Base-by-base conservation (phyloP, 2,797 vertebrate species). In the Sebastes hubbsi region DNA sequence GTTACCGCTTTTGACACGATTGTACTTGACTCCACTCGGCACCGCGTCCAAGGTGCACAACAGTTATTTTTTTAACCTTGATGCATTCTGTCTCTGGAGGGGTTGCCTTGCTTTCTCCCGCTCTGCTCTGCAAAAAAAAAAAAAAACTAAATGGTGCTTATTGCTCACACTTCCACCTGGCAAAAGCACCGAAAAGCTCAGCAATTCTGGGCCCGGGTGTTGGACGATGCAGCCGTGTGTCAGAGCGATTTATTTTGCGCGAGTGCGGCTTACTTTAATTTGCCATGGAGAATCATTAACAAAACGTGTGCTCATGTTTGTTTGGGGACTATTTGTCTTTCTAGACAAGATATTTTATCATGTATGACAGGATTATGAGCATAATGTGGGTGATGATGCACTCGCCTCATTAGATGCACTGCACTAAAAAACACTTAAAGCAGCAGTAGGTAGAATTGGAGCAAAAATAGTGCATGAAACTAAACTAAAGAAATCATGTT, bases 21-120 rank as follows among this genome's bases (percentile, higher is more conserved):
- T 67, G 46, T 11, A 55, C 75, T 76, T 67, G 52, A 79, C 27
- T 72, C 22, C 30, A n/a, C 75, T 81, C 46, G 56, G 81, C 72
- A 46, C 18, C 3, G 4, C 18, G 29, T 80, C 59, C 25, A n/a
- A 77, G 59, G 52, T 9, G 2, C 46, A 54, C 52, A 81, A 61
- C 68, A 38, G 60, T 34, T 59, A 63, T 80, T 52, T 52, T 52
- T n/a, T 52, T 52, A 42, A 68, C 62, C 66, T 62, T 73, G 69
- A 81, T 78, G 10, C 18, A 61, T 78, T 68, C 38, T 25, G 52
- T 73, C 54, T 73, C 46, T 42, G 38, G 18, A 55, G 80, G 78
- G 74, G 74, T 63, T 58, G 27, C 59, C 52, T 62, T 88, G 70
- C 75, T 69, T 69, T 83, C 24, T 24, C 24, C 24, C 25, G 38